Base-by-base conservation (phyloP, 2,113 vertebrate species). In the Otus sunia region DNA sequence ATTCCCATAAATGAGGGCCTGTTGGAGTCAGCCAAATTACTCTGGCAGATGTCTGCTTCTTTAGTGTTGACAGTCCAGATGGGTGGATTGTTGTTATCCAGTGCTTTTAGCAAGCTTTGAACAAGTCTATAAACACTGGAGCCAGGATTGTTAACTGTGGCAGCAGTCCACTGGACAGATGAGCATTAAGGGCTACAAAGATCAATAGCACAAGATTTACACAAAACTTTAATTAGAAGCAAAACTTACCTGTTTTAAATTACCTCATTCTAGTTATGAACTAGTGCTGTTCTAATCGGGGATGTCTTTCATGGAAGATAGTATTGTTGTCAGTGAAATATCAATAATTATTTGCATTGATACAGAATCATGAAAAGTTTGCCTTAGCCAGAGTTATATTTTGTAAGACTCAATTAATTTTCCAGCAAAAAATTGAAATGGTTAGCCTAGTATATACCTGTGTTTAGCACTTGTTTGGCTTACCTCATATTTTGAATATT, bases 1-100 rank as follows among this genome's bases (percentile, higher is more conserved):
- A 69, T 90, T 93, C 81, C 85, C 85, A 86, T 95, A 92, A 93
- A 90, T 86, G 66, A 85, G 53, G 39, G 41, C 49, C 39, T 90
- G 17, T 53, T 2, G 4, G 49, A 96, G 85, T 87, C 84, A 87
- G 84, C 77, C 90, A 91, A 87, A 93, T 95, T 71, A 84, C 84
- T 91, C 60, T 93, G 90, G 77, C 94, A 94, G 69, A 87, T 59
- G 68, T 74, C 34, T 80, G 27, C 53, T 77, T 26, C 59, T 86
- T 83, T 41, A 58, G 25, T 49, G 25, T 80, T 94, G 63, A 87
- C 59, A 89, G 20, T 86, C 66, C 53, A 86, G 39, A 72, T 45
- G 74, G 30, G 58, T 73, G 66, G 39, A 86, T 88, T 79, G 39
- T 78, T 94, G 69, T 93, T 94, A 85, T 27, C 71, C 82, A 78